Percentiles rank a stretch among this genome's conserved stretches.
Evolutionary conservation across 2,888 invertebrate genomes (phyloP).

Genomic region (Polyploca ridens): DNA sequence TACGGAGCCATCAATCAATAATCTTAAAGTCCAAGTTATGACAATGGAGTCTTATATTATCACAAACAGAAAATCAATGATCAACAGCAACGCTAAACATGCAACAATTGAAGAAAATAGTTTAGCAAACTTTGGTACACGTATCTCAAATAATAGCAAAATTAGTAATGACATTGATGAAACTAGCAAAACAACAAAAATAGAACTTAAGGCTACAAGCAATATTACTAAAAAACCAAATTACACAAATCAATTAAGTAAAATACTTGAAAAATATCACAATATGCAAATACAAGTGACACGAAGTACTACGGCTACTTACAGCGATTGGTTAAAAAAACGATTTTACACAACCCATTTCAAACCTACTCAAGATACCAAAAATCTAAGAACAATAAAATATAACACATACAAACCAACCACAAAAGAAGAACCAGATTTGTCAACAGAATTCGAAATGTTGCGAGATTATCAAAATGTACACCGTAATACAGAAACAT

Average conservation of each 20-base stretch:
- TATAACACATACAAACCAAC: slow-evolving; percentile 63
- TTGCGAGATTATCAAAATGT: neutral
- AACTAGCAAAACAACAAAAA: neutral
- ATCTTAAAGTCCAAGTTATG: neutral
- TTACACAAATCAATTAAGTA: neutral
- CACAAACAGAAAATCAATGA: neutral
- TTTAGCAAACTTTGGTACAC: neutral
- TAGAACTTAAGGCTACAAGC: neutral
- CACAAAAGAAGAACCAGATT: slow-evolving; percentile 46
- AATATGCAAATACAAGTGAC: neutral
- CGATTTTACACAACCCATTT: neutral
- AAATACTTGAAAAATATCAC: neutral
- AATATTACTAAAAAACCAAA: neutral
- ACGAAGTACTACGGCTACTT: neutral
- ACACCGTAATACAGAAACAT: neutral
- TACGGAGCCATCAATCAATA: neutral
- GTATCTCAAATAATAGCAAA: no score
- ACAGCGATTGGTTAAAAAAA: neutral
- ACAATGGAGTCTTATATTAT: neutral
- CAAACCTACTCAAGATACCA: neutral
- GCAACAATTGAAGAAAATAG: neutral
- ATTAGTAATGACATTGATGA: neutral
- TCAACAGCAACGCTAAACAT: neutral
- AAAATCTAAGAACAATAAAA: slow-evolving; percentile 34
- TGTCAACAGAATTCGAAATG: slow-evolving; percentile 15